Evolutionary conservation across 2,888 invertebrate species (phyloP), one percentile per base, ranked within the genome.

Genomic region (Horisme vitalbata): DNA sequence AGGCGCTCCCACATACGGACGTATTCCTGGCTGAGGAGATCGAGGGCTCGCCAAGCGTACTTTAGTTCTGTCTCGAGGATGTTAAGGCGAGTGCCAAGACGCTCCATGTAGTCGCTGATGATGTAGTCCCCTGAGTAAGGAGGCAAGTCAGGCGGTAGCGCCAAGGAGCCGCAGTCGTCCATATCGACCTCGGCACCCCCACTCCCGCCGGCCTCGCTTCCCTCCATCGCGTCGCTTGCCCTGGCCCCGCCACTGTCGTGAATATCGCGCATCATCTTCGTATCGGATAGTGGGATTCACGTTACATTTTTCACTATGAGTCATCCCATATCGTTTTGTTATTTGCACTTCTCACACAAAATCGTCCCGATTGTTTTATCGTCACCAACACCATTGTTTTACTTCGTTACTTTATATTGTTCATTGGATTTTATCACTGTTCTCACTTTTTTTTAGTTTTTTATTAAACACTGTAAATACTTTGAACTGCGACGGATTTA

Each of bases 1-100:
- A 97, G 87, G 30, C 97, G 91, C 69, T 96, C 95, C 97, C 97
- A 97, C 95, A 97, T 97, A 76, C 96, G 95, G 38, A 97, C 95
- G 70, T 97, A 97, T 75, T 97, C 97, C 69, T 96, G 96, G 24
- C 96, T 96, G 20, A 97, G 92, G 38, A 97, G 91, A 74, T 97
- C 97, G 43, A 97, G 90, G 2, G 97, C 97, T 56, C 97, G 92
- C 97, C 97, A 97, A 10, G 97, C 97, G 73, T 96, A 97, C 71
- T 96, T 95, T 33, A 97, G 90, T 82, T 97, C 97, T 2, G 96
- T 96, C 81, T 97, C 97, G 8, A 97, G 91, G 63, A 97, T 94
- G 69, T 94, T 96, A 50, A 97, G 92, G 21, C 97, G 92, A 14
- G 96, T 96, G 8, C 96, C 95, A 38, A 97, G 92, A 60, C 96